Percentiles rank a stretch among this genome's conserved stretches.
Conservation (phyloP, 2,797 vertebrate genomes). For the Limosa lapponica region DNA sequence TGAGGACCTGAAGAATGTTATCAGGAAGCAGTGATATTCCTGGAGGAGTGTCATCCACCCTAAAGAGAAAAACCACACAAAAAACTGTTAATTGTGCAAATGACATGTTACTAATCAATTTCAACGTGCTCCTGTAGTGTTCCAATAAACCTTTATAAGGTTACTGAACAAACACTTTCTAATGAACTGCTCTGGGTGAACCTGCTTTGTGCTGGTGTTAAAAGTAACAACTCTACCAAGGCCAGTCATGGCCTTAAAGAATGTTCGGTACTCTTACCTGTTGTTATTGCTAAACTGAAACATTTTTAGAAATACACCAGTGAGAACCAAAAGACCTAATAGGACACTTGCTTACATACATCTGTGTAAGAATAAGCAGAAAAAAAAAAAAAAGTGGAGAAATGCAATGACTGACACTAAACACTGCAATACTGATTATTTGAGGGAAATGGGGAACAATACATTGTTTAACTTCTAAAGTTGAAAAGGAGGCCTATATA, state of each 20-base stretch:
- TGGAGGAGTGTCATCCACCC: constrained; percentile 92
- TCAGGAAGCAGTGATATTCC: constrained; percentile 94
- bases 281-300: neutral
- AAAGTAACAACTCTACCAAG: neutral
- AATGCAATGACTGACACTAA: neutral
- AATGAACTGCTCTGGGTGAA: neutral
- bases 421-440: neutral
- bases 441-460: neutral
- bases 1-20: constrained; percentile 95
- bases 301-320: neutral
- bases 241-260: neutral
- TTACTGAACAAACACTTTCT: neutral
- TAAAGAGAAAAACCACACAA: constrained; percentile 58
- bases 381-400: neutral
- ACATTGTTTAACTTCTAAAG: neutral
- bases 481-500: neutral
- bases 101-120: neutral
- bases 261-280: neutral
- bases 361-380: neutral
- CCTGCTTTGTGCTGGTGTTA: neutral
- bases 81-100: neutral
- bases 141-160: neutral
- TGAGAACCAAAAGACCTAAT: neutral
- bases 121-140: neutral
- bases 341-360: accelerated